Base-by-base conservation (phyloP, 1,140 invertebrate genomes). In the Tribolium madens region DNA sequence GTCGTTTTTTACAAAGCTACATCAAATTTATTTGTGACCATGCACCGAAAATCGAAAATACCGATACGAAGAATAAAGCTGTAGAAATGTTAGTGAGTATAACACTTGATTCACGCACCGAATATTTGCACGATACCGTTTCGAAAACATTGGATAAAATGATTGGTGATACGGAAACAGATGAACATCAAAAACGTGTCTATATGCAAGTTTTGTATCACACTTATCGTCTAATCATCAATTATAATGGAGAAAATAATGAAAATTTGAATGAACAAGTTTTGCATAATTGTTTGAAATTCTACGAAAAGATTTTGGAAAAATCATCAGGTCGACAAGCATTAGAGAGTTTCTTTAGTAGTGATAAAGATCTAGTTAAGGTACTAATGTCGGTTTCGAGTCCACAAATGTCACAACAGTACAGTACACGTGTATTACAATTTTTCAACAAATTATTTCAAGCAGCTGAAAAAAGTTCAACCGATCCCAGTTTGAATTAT, bases 251-350 rank as follows among this genome's bases (percentile, higher is more conserved):
- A 3, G 47, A 60, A 53, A 53, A 12, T 57, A 60, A 77, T 21
- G 21, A 48, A 70, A 84, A 85, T 17, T 87, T 93, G 2, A 90
- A 93, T 83, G 92, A 93, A 78, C 90, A 90, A 64, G 90, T 94
- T 42, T 84, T 93, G 3, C 90, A 91, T 76, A 91, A 92, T 75
- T 93, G 91, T 81, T 84, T 94, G 5, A 89, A 93, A 78, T 96
- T 95, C 81, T 93, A 96, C 90, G 95, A 96, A 85, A 91, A 92
- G 77, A 89, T 96, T 60, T 83, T 97, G 6, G 95, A 97, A 21
- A 93, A 93, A 77, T 88, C 92, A 9, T 88, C 92, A 0, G 96
- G 95, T 0, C 90, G 93, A 50, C 89, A 91, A 80, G 95, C 96
- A 0, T 90, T 97, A 79, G 92, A 94, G 74, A 88, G 91, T 76